phyloP scores from a whole-genome alignment of 1,140 invertebrate species.

The Trissolcus basalis region DNA sequence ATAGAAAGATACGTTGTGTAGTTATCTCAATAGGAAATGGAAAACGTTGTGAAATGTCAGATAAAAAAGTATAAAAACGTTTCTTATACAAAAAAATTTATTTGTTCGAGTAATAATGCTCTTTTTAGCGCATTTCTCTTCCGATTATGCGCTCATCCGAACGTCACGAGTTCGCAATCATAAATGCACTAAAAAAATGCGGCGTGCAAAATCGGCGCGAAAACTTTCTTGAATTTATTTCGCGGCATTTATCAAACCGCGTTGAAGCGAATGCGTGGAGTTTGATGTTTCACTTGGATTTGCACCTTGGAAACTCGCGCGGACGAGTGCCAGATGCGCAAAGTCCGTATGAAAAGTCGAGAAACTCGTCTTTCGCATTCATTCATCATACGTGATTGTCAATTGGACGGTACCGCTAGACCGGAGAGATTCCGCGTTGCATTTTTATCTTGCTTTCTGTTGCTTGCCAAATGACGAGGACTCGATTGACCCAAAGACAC shows the following conservation, averaged over 20 bases:
- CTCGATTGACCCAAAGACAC: conserved; percentile 36
- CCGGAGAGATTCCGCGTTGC: conserved; percentile 42
- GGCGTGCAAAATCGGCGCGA: conserved; percentile 3
- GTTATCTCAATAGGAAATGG: too few species aligned
- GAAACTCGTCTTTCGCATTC: conserved; percentile 56
- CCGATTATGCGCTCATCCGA: too few species aligned
- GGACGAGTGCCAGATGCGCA: conserved; percentile 39
- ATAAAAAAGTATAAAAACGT: too few species aligned
- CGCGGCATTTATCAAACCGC: conserved; percentile 22
- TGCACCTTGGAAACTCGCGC: conserved; percentile 41
- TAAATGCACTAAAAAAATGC: too few species aligned
- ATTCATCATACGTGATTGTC: conserved; percentile 55
- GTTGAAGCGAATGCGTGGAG: conserved; percentile 32
- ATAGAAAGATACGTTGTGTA: too few species aligned
- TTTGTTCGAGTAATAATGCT: too few species aligned
- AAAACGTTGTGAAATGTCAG: too few species aligned
- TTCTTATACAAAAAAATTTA: too few species aligned
- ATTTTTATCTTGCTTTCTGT: conserved; percentile 32
- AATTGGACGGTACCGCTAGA: conserved; percentile 49
- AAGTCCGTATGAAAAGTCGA: conserved; percentile 43
- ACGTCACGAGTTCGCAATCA: too few species aligned
- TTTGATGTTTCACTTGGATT: conserved; percentile 50
- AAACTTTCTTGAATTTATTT: conserved; percentile 35
- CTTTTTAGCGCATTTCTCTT: too few species aligned
- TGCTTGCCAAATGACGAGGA: conserved; percentile 25